Conservation (phyloP, 2,888 invertebrate genomes). For the Pseudeuparius sepicola region DNA sequence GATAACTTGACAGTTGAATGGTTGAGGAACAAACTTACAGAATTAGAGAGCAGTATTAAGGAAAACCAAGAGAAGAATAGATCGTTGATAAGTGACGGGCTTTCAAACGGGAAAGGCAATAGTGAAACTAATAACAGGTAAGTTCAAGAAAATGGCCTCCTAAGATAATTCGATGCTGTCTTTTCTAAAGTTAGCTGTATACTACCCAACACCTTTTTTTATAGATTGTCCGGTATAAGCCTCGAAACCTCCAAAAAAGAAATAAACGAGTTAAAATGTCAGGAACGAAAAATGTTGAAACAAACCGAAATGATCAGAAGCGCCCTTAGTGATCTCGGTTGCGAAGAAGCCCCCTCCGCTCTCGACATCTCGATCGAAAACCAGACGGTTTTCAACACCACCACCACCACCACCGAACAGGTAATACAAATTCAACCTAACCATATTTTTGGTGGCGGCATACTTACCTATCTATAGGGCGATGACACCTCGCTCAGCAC, state of each 20-base stretch:
- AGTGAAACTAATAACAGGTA: constrained; percentile 34
- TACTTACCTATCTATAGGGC: neutral
- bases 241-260: constrained; percentile 48
- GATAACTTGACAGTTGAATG: constrained; percentile 89
- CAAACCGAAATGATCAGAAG: constrained; percentile 76
- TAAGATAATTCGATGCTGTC: too few species aligned
- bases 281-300: constrained; percentile 71
- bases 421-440: constrained; percentile 35
- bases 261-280: constrained; percentile 68
- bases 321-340: constrained; percentile 78
- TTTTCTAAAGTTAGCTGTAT: too few species aligned
- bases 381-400: constrained; percentile 51
- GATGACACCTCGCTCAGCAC: constrained; percentile 4
- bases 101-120: too few species aligned
- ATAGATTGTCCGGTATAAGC: constrained; percentile 25
- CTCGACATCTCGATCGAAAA: constrained; percentile 50
- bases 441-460: constrained; percentile 13
- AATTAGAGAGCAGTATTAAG: constrained; percentile 69
- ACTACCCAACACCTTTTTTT: too few species aligned
- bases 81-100: constrained; percentile 18
- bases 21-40: constrained; percentile 68
- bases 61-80: constrained; percentile 61
- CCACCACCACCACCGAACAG: constrained; percentile 57
- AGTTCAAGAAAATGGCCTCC: too few species aligned
- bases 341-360: constrained; percentile 78